Conservation (phyloP, 2,113 vertebrate species). For the Ranitomeya variabilis region DNA sequence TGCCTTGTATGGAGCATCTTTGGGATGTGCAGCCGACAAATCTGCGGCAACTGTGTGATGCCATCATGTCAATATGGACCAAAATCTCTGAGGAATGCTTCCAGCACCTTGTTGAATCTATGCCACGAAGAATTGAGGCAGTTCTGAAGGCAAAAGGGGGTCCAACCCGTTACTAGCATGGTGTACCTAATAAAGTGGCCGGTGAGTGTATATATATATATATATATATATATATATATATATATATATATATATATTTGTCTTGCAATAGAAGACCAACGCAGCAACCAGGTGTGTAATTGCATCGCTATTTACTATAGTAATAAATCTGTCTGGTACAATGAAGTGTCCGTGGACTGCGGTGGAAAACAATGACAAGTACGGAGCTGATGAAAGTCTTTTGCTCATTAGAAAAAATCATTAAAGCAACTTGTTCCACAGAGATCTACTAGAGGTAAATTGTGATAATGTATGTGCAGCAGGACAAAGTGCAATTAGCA, state of each 20-base stretch:
- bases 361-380: conserved; percentile 1
- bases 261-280: not conserved
- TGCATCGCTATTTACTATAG: conserved; percentile 59
- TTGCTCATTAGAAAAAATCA: conserved; percentile 32
- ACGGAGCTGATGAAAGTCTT: not conserved
- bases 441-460: conserved; percentile 37
- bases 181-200: too few species aligned
- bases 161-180: too few species aligned
- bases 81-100: too few species aligned
- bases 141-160: too few species aligned
- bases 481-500: conserved; percentile 24
- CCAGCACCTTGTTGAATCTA: too few species aligned
- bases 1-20: too few species aligned
- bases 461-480: conserved; percentile 31
- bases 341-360: conserved; percentile 59
- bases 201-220: too few species aligned
- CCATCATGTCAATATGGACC: too few species aligned
- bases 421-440: conserved; percentile 28
- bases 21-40: too few species aligned
- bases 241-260: not conserved
- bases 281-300: not conserved
- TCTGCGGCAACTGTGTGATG: too few species aligned
- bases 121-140: too few species aligned
- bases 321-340: conserved; percentile 55
- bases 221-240: not conserved